These are phyloP conservation scores for Oasisia sp. DNA, from an alignment of 2,888 invertebrate genomes.

Conservation along the genomic window DNA sequence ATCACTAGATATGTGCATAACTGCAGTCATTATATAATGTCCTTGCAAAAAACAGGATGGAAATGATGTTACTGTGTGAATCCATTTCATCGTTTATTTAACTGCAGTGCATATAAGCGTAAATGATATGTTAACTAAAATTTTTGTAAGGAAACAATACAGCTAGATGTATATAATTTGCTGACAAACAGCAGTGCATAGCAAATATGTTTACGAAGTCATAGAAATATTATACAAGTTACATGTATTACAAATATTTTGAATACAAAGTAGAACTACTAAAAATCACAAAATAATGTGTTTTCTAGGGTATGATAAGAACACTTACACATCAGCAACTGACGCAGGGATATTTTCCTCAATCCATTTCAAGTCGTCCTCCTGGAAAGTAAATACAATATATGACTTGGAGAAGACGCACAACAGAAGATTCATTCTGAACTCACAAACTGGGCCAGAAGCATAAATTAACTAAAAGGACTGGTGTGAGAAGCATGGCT, in stretches of 20 bases:
- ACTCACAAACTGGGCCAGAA: background rate
- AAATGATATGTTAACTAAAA: too few relatives aligned
- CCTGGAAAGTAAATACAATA: conserved; percentile 58
- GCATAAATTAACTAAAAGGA: background rate
- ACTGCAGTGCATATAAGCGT: background rate
- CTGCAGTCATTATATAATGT: background rate
- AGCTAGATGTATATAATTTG: background rate
- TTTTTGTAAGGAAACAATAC: too few relatives aligned
- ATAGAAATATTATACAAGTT: background rate
- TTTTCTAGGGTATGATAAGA: background rate
- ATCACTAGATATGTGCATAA: too few relatives aligned
- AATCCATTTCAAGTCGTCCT: conserved; percentile 89
- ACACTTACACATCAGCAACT: conserved; percentile 73
- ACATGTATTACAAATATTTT: background rate
- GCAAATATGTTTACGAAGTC: background rate
- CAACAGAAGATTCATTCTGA: background rate
- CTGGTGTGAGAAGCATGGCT: background rate
- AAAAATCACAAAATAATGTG: background rate
- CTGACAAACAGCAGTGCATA: background rate
- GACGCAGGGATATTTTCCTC: conserved; percentile 91
- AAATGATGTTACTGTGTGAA: background rate
- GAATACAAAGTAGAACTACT: background rate
- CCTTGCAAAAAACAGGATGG: background rate
- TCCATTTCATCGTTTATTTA: background rate
- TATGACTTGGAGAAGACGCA: background rate